A percentile compares a stretch with the other conserved stretches of the same genome.
phyloP scores from a whole-genome alignment of 2,888 invertebrate genomes.

The Monoplex corrugatus region DNA sequence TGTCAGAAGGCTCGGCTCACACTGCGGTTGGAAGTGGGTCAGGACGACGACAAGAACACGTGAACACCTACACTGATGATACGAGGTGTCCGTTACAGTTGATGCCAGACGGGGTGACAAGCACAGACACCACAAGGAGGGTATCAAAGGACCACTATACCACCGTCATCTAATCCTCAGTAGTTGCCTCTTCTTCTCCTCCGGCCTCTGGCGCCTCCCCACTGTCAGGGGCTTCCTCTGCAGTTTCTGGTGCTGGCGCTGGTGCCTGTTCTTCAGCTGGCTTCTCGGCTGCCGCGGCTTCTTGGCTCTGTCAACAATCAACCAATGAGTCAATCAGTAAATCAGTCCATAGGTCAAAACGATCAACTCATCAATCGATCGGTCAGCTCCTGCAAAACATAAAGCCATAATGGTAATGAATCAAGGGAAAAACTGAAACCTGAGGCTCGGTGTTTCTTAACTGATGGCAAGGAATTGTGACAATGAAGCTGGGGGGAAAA shows the following conservation, averaged over 20 bases:
- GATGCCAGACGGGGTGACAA: neutral
- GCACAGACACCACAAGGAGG: too few species aligned
- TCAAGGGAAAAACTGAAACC: too few species aligned
- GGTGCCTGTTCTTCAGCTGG: constrained; percentile 16
- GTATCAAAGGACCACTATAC: too few species aligned
- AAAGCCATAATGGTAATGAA: too few species aligned
- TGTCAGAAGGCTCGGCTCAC: neutral
- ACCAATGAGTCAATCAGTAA: neutral
- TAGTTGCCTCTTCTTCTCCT: constrained; percentile 20
- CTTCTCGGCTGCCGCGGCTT: constrained; percentile 24
- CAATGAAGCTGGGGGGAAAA: too few species aligned
- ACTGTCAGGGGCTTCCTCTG: constrained; percentile 14
- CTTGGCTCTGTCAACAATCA: constrained; percentile 19
- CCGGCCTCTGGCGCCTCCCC: constrained; percentile 14
- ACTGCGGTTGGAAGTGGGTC: too few species aligned
- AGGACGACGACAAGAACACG: neutral
- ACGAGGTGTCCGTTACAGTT: neutral
- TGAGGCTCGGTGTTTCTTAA: too few species aligned
- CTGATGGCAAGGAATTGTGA: too few species aligned
- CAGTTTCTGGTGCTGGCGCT: constrained; percentile 26
- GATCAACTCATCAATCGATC: neutral
- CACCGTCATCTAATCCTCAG: constrained; percentile 7
- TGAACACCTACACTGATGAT: neutral
- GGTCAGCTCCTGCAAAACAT: neutral
- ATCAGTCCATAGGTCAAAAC: neutral